Percentiles rank a stretch among this genome's conserved stretches.
These are phyloP conservation scores for Drymonia ruficornis DNA, from an alignment of 2,888 invertebrate species.

Conservation along the genomic window DNA sequence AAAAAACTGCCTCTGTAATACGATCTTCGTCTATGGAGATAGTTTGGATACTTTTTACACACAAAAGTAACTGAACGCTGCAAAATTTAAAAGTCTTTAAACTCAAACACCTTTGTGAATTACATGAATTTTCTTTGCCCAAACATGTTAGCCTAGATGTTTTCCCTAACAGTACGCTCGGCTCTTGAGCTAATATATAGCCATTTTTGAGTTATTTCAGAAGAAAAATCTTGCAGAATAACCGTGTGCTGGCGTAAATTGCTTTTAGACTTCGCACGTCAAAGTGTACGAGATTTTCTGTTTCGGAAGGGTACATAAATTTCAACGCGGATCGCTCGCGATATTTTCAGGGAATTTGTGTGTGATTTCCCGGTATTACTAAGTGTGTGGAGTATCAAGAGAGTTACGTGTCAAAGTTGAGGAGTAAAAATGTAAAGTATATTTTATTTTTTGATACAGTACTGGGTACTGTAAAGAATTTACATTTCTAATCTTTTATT, in stretches of 20 bases:
- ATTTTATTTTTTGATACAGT: no score
- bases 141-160: background rate
- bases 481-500: no score
- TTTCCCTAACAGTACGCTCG: background rate
- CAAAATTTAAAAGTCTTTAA: no score
- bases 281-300: constrained; percentile 23
- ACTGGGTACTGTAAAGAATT: no score
- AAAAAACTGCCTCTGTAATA: no score
- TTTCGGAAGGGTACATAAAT: constrained; percentile 7
- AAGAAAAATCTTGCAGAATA: constrained; percentile 18
- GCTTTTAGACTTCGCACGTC: constrained; percentile 17
- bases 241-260: constrained; percentile 19
- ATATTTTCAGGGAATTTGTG: background rate
- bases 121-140: no score
- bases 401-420: background rate
- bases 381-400: background rate
- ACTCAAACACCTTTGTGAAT: no score
- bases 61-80: no score
- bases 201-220: constrained; percentile 20
- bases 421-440: background rate
- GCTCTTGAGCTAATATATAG: constrained; percentile 20
- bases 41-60: no score
- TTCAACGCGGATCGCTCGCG: background rate
- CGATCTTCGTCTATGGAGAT: no score
- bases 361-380: constrained; percentile 1